Conservation (phyloP, 2,888 invertebrate genomes). For the Tenthredo notha region DNA sequence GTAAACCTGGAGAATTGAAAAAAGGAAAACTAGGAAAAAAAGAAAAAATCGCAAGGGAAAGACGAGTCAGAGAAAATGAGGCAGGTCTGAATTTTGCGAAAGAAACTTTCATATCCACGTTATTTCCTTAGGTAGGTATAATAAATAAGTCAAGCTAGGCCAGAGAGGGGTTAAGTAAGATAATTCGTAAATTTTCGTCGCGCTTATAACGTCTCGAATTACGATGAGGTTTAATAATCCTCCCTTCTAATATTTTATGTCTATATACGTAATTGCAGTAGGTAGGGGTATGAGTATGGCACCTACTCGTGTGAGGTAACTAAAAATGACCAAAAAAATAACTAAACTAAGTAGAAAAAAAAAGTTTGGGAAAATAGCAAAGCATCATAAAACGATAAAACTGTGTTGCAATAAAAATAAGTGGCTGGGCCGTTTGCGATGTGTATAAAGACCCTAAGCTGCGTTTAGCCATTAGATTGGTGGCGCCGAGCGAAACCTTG, state of each 20-base stretch:
- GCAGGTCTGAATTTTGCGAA: not conserved
- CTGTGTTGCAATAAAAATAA: conserved; percentile 61
- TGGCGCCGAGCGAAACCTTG: conserved; percentile 48
- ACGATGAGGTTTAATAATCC: not conserved
- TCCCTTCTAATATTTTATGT: not conserved
- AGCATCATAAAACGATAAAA: conserved; percentile 63
- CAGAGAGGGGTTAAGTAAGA: not conserved
- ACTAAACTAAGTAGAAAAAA: not conserved
- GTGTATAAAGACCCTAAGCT: conserved; percentile 47
- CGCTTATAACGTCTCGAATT: not conserved
- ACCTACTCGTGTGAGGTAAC: not conserved
- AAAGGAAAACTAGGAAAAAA: not conserved
- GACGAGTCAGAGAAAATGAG: not conserved
- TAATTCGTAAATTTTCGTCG: not conserved
- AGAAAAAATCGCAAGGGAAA: not conserved
- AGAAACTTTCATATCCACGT: not conserved
- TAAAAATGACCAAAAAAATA: not conserved
- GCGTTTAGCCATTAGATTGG: conserved; percentile 48
- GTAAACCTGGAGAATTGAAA: not conserved
- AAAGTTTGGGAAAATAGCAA: conserved; percentile 52
- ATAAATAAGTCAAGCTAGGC: not conserved
- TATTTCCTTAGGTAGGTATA: not conserved
- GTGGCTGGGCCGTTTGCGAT: conserved; percentile 50
- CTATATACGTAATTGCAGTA: not conserved
- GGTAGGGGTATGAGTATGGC: too few relatives aligned